Percentiles rank a stretch among this genome's conserved stretches.
phyloP scores from a whole-genome alignment of 2,113 vertebrate species.

The Antechinus flavipes region DNA sequence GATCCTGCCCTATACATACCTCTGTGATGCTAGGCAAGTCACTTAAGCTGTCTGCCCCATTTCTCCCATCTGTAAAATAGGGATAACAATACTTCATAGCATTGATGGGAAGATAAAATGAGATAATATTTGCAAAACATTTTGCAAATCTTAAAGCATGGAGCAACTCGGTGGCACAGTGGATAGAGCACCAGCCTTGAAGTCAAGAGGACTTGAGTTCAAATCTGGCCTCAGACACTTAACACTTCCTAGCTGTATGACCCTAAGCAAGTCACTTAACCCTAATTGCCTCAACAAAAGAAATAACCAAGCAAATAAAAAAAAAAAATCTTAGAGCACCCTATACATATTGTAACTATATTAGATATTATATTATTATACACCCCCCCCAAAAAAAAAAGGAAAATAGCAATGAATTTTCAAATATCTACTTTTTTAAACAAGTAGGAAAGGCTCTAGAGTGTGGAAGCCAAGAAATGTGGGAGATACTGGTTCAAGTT shows the following conservation, averaged over 20 bases:
- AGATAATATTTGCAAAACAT: not conserved
- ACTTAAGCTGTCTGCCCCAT: not conserved
- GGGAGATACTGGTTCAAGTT: not conserved
- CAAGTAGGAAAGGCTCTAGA: not conserved
- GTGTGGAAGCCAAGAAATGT: not conserved
- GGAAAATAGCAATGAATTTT: not conserved
- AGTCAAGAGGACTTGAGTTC: too few relatives aligned
- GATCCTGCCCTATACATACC: not conserved
- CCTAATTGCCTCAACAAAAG: too few relatives aligned
- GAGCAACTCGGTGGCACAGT: too few relatives aligned
- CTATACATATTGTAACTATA: not conserved
- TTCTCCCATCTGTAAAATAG: not conserved
- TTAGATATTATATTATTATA: not conserved
- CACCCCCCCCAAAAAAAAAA: not conserved
- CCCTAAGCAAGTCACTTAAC: too few relatives aligned
- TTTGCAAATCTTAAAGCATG: not conserved
- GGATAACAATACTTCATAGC: not conserved
- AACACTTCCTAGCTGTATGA: too few relatives aligned
- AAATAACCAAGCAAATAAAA: too few relatives aligned
- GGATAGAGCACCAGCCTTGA: too few relatives aligned
- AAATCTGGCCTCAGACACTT: too few relatives aligned
- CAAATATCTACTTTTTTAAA: slow-evolving; percentile 50
- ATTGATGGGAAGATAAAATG: too few relatives aligned
- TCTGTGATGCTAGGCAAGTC: not conserved
- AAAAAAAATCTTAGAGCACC: not conserved